Conservation (phyloP, 2,888 invertebrate species). For the Nysson spinosus region DNA sequence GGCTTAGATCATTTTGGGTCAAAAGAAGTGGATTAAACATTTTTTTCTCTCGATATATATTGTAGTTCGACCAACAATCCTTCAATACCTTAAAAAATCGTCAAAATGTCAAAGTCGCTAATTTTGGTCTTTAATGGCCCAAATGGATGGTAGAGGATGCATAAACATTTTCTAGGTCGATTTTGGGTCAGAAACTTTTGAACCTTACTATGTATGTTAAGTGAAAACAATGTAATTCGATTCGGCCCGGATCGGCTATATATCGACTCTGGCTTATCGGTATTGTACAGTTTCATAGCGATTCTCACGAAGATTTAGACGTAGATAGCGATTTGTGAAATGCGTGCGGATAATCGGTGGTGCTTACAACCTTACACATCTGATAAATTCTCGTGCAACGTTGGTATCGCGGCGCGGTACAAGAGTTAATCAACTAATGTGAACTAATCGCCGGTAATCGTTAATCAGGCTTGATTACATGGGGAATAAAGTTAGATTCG, state of each 20-base stretch:
- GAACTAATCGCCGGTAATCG: conserved; percentile 54
- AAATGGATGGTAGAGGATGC: too few relatives aligned
- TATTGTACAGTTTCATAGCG: conserved; percentile 23
- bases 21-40: too few relatives aligned
- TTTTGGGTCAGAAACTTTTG: too few relatives aligned
- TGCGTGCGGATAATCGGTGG: conserved; percentile 42
- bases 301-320: conserved; percentile 40
- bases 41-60: too few relatives aligned
- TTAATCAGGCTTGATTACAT: conserved; percentile 55
- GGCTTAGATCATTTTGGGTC: too few relatives aligned
- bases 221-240: conserved; percentile 7
- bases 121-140: too few relatives aligned
- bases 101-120: too few relatives aligned
- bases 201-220: background rate
- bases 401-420: conserved; percentile 24
- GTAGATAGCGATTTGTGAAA: conserved; percentile 31
- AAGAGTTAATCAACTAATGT: conserved; percentile 57
- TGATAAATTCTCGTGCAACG: conserved; percentile 43
- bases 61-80: too few relatives aligned
- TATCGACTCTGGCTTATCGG: conserved; percentile 27
- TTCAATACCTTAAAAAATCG: too few relatives aligned
- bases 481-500: conserved; percentile 48
- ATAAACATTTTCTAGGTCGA: too few relatives aligned
- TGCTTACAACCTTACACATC: conserved; percentile 42
- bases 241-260: conserved; percentile 19